A percentile compares a stretch with the other conserved stretches of the same genome.
These are phyloP conservation scores for Desmophyllum pertusum DNA, from an alignment of 92 coral and sea anemone genomes.

Conservation along the genomic window DNA sequence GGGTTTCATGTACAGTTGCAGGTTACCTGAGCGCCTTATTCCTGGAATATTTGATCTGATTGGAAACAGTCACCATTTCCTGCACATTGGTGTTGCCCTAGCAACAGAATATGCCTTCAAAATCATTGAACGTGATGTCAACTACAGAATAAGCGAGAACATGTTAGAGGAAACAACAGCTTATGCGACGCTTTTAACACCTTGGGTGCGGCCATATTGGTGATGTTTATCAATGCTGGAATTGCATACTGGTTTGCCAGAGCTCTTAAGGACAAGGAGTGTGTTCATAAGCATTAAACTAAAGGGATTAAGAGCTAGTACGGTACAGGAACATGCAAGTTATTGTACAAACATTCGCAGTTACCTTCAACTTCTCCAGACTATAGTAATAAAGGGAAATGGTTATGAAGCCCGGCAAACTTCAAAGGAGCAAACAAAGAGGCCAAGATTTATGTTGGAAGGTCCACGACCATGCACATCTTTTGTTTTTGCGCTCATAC, in stretches of 20 bases:
- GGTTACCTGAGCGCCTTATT: conserved; percentile 61
- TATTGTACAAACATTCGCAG: too few relatives aligned
- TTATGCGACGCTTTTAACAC: conserved; percentile 22
- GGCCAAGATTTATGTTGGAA: too few relatives aligned
- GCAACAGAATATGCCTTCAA: conserved; percentile 57
- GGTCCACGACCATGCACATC: too few relatives aligned
- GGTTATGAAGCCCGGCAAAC: too few relatives aligned
- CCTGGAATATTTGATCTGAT: conserved; percentile 64
- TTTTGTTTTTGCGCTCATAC: too few relatives aligned
- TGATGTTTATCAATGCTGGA: conserved; percentile 28
- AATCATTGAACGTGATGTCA: conserved; percentile 39
- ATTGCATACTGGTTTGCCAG: conserved; percentile 36
- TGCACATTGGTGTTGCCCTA: conserved; percentile 54
- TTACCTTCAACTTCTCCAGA: too few relatives aligned
- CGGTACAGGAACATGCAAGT: too few relatives aligned
- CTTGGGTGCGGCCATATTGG: conserved; percentile 25
- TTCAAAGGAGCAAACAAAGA: too few relatives aligned
- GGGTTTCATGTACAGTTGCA: conserved; percentile 53
- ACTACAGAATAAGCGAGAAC: neutral
- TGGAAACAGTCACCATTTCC: conserved; percentile 70
- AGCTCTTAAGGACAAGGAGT: conserved; percentile 1
- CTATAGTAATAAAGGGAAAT: too few relatives aligned
- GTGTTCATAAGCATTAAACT: neutral
- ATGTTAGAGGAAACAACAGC: conserved; percentile 22
- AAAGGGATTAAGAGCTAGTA: neutral